A percentile compares a stretch with the other conserved stretches of the same genome.
These are phyloP conservation scores for Mionectes olivaceus DNA, from an alignment of 2,797 vertebrate species.

Conservation along the genomic window DNA sequence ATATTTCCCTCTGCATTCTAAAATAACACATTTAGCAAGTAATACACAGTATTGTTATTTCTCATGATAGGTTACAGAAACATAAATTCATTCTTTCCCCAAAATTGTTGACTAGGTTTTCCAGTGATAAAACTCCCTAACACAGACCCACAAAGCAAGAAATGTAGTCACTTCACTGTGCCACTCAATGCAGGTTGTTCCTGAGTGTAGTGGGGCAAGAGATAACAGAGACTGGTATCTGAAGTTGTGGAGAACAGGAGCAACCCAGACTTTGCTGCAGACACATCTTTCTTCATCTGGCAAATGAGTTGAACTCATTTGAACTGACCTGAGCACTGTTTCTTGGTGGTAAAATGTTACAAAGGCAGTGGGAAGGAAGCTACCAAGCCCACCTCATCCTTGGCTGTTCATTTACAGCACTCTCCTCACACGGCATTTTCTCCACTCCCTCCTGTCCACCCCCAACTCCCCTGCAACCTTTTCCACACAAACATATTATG, in stretches of 20 bases:
- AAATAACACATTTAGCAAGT: background rate
- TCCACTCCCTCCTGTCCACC: background rate
- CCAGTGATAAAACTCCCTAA: background rate
- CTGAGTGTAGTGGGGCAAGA: background rate
- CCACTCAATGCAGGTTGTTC: background rate
- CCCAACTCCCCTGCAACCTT: background rate
- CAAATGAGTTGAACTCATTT: background rate
- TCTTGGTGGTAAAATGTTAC: background rate
- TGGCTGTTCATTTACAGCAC: background rate
- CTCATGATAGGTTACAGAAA: background rate
- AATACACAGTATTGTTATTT: background rate
- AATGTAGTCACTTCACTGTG: background rate
- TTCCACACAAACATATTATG: background rate
- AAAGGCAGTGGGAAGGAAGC: background rate
- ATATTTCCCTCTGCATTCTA: background rate
- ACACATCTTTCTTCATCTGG: background rate
- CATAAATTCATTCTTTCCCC: background rate
- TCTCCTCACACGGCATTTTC: background rate
- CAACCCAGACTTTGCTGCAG: background rate
- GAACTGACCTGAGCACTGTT: background rate
- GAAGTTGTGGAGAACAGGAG: background rate
- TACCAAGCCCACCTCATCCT: conserved; percentile 12
- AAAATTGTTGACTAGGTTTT: background rate
- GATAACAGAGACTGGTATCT: background rate
- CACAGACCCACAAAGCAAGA: background rate